These are phyloP conservation scores for Procavia capensis DNA, from an alignment of 2,113 vertebrate species.

Conservation along the genomic window DNA sequence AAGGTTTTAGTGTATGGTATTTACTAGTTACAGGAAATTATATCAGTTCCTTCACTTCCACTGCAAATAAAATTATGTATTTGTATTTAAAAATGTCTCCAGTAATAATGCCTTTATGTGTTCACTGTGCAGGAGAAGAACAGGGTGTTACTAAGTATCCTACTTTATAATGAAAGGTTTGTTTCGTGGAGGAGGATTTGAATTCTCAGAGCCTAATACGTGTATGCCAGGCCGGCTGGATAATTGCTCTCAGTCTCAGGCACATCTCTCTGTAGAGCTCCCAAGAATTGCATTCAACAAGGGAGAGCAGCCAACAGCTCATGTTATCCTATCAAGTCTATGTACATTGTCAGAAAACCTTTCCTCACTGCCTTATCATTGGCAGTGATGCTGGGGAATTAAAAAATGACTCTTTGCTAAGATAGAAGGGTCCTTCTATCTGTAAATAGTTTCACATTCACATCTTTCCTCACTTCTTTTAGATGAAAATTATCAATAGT, in stretches of 20 bases:
- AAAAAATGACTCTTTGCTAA: neutral
- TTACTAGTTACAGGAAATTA: neutral
- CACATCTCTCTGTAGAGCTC: neutral
- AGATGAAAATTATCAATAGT: neutral
- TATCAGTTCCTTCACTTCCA: neutral
- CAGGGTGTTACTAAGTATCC: neutral
- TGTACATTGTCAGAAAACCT: neutral
- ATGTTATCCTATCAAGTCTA: neutral
- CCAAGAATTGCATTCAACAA: neutral
- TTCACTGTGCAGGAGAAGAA: neutral
- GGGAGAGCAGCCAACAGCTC: neutral
- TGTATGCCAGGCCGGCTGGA: neutral
- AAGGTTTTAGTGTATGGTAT: neutral
- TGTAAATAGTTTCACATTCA: accelerated
- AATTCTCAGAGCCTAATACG: neutral
- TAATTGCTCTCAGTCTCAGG: accelerated
- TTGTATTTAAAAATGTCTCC: neutral
- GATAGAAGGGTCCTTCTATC: neutral
- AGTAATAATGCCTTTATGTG: neutral
- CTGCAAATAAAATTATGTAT: neutral
- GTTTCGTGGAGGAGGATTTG: neutral
- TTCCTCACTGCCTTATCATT: neutral
- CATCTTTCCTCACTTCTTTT: neutral
- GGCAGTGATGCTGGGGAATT: neutral
- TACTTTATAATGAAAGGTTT: neutral